These are phyloP conservation scores for Ostrea denselamellosa DNA, from an alignment of 1,140 invertebrate species.

Conservation along the genomic window DNA sequence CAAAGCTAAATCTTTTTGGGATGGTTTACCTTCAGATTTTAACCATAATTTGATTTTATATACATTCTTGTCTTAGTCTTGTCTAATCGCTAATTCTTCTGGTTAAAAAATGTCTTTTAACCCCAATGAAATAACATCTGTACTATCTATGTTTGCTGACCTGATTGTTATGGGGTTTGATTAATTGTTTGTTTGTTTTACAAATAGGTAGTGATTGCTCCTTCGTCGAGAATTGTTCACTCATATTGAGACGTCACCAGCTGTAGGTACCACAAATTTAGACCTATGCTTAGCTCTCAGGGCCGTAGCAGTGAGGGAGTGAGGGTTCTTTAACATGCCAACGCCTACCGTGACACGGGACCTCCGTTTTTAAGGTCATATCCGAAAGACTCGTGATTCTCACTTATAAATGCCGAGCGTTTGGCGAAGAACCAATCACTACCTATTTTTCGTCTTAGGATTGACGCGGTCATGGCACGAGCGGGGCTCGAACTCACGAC, in stretches of 20 bases:
- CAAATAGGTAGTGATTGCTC: too few species aligned
- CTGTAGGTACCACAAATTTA: too few species aligned
- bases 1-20: too few species aligned
- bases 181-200: too few species aligned
- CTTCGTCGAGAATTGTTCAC: conserved; percentile 17
- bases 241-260: conserved; percentile 12
- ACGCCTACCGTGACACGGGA: too few species aligned
- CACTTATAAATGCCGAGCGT: not conserved
- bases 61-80: not conserved
- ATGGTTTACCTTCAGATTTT: not conserved
- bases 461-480: not conserved
- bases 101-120: not conserved
- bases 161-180: not conserved
- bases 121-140: not conserved
- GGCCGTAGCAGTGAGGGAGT: too few species aligned
- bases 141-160: not conserved
- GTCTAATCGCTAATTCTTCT: not conserved
- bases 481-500: not conserved
- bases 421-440: not conserved
- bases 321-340: too few species aligned
- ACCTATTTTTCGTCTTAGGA: not conserved
- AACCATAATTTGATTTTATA: not conserved
- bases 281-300: too few species aligned
- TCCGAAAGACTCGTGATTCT: too few species aligned
- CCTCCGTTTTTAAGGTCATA: too few species aligned